Percentiles rank a stretch among this genome's conserved stretches.
Conservation (phyloP, 2,888 invertebrate species). For the Drosophila lacicola region DNA sequence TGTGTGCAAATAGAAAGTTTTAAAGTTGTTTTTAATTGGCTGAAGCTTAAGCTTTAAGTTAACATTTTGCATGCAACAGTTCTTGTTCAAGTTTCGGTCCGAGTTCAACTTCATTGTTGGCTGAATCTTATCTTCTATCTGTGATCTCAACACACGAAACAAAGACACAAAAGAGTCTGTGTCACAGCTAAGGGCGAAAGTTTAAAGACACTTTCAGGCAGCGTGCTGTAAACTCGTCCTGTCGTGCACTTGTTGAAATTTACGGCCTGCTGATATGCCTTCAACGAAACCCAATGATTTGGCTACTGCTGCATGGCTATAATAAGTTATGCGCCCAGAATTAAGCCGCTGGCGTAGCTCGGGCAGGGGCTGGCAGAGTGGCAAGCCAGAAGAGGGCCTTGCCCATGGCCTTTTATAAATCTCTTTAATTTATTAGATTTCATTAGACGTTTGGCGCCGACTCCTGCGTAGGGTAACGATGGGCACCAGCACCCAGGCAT, state of each 20-base stretch:
- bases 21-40: slow-evolving; percentile 9
- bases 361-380: not conserved
- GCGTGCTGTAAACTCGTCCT: not conserved
- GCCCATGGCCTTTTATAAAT: slow-evolving; percentile 71
- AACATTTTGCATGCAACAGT: not conserved
- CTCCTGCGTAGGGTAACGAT: slow-evolving; percentile 43
- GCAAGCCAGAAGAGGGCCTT: slow-evolving; percentile 5
- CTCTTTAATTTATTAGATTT: slow-evolving; percentile 80
- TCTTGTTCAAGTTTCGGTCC: not conserved
- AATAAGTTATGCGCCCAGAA: slow-evolving; percentile 57
- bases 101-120: slow-evolving; percentile 35
- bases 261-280: slow-evolving; percentile 52
- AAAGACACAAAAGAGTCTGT: slow-evolving; percentile 52
- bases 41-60: not conserved
- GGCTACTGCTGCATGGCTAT: slow-evolving; percentile 36
- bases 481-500: slow-evolving; percentile 2
- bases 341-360: slow-evolving; percentile 44
- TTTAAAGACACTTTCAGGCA: slow-evolving; percentile 30
- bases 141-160: slow-evolving; percentile 47
- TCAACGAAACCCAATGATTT: slow-evolving; percentile 57
- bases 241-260: slow-evolving; percentile 63
- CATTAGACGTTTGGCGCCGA: slow-evolving; percentile 76
- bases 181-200: slow-evolving; percentile 62
- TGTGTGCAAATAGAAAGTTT: not conserved
- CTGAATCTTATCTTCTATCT: slow-evolving; percentile 55